Conservation (phyloP, 1,140 invertebrate species). For the Leptonema lineaticorne region DNA sequence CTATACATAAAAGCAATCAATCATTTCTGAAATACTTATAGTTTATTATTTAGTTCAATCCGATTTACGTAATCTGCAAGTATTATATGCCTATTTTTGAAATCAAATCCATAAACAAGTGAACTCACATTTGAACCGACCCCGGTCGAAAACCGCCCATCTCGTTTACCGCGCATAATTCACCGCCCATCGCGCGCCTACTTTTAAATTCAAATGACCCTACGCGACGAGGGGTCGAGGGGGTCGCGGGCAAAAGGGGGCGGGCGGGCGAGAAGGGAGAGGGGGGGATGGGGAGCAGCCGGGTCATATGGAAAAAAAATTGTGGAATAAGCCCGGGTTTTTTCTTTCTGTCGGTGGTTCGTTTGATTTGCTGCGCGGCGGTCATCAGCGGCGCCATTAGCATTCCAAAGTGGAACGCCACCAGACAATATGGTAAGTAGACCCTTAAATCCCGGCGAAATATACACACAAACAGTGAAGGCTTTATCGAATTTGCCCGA, state of each 20-base stretch:
- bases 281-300: too few species aligned
- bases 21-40: too few species aligned
- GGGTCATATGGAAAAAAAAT: conserved; percentile 8
- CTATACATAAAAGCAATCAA: too few species aligned
- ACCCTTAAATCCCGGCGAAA: conserved; percentile 13
- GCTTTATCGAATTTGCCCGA: neutral
- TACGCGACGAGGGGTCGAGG: too few species aligned
- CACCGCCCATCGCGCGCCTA: conserved; percentile 24
- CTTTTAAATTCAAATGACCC: conserved; percentile 37
- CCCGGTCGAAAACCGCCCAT: neutral
- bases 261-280: too few species aligned
- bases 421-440: conserved; percentile 25
- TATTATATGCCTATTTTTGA: neutral
- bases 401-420: conserved; percentile 31
- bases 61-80: too few species aligned
- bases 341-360: conserved; percentile 7
- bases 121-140: neutral
- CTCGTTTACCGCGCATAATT: conserved; percentile 17
- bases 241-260: too few species aligned
- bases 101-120: neutral
- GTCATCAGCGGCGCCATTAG: conserved; percentile 33
- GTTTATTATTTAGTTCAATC: too few species aligned
- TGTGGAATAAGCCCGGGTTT: neutral
- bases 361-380: conserved; percentile 29
- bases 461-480: neutral